phyloP scores from a whole-genome alignment of 2,797 vertebrate genomes.

The Neopelma chrysocephalum region DNA sequence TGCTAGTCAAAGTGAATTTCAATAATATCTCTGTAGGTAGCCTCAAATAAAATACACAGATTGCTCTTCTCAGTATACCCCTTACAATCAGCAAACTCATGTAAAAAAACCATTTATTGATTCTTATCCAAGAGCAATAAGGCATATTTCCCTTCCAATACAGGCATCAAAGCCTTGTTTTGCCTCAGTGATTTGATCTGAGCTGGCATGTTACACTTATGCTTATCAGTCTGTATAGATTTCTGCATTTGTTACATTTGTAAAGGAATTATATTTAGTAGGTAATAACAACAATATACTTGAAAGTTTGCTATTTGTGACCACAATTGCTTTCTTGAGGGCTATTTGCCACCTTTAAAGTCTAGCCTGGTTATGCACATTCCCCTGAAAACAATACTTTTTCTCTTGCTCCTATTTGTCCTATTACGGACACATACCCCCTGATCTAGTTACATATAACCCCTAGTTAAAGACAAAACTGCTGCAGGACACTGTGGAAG shows the following conservation, averaged over 20 bases:
- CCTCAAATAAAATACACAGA: not conserved
- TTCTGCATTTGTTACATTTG: not conserved
- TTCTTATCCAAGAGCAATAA: not conserved
- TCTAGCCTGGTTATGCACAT: not conserved
- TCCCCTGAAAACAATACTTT: not conserved
- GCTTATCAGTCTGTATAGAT: not conserved
- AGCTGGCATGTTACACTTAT: constrained; percentile 10
- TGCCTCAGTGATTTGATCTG: not conserved
- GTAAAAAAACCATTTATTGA: not conserved
- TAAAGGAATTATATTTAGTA: not conserved
- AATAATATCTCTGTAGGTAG: not conserved
- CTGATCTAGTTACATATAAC: not conserved
- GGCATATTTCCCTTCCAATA: not conserved
- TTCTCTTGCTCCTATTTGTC: not conserved
- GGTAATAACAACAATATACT: not conserved
- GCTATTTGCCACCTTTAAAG: not conserved
- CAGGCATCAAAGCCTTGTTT: not conserved
- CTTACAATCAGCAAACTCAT: not conserved
- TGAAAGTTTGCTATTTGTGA: not conserved
- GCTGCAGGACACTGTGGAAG: constrained; percentile 27
- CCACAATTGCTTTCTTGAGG: not conserved
- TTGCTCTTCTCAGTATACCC: not conserved
- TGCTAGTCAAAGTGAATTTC: not conserved
- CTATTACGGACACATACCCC: not conserved
- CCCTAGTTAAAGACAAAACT: not conserved